Conservation (phyloP, 1,140 invertebrate species). For the Monomorium pharaonis region DNA sequence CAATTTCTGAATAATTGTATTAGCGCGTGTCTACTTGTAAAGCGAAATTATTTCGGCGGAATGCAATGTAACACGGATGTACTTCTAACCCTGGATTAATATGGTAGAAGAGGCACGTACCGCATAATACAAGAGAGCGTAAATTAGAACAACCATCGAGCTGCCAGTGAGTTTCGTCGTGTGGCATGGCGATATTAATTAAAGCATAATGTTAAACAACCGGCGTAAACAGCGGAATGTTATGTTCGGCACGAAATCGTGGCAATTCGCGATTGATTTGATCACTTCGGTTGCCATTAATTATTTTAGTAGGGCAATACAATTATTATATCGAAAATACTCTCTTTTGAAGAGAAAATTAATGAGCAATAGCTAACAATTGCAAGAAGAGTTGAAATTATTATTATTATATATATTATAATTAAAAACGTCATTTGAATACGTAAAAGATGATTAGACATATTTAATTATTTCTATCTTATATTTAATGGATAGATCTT, state of each 20-base stretch:
- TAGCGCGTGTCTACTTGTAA: slow-evolving; percentile 45
- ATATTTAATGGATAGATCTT: not conserved
- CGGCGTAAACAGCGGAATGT: slow-evolving; percentile 37
- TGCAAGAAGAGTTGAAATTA: not conserved
- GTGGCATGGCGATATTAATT: slow-evolving; percentile 45
- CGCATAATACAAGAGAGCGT: slow-evolving; percentile 61
- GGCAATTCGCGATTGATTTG: slow-evolving; percentile 18
- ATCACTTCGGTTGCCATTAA: slow-evolving; percentile 3
- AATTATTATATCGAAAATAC: slow-evolving; percentile 7
- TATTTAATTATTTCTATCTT: not conserved
- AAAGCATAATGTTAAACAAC: slow-evolving; percentile 52
- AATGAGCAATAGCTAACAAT: not conserved
- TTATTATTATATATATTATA: too few relatives aligned
- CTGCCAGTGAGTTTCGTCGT: slow-evolving; percentile 56
- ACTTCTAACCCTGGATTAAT: slow-evolving; percentile 57
- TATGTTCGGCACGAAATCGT: slow-evolving; percentile 33
- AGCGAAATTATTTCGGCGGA: slow-evolving; percentile 52
- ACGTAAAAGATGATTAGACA: not conserved
- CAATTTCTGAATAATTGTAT: slow-evolving; percentile 53
- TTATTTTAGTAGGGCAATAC: slow-evolving; percentile 13
- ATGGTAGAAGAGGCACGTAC: slow-evolving; percentile 55
- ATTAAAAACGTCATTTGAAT: not conserved
- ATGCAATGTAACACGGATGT: slow-evolving; percentile 44
- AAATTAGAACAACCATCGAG: slow-evolving; percentile 59
- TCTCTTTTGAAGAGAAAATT: not conserved